Evolutionary conservation across 1,140 invertebrate genomes (phyloP).

Genomic region (Acromyrmex heyeri): DNA sequence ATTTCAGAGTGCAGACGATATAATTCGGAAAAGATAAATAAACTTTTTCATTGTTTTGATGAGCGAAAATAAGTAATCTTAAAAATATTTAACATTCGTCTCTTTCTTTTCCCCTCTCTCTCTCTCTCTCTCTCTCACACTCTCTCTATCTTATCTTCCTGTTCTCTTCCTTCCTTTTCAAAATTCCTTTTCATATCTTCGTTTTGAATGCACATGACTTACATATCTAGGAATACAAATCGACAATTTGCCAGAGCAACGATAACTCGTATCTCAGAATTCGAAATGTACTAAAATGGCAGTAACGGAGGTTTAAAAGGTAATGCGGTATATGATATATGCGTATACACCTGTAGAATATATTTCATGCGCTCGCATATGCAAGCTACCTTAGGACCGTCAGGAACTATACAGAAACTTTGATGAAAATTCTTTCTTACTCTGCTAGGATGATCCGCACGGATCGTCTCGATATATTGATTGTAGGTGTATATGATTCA

Average conservation of each 20-base stretch:
- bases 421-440: constrained; percentile 8
- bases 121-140: not conserved
- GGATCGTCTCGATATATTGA: not conserved
- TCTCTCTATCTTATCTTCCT: not conserved
- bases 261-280: not conserved
- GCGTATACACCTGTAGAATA: not conserved
- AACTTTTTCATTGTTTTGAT: not conserved
- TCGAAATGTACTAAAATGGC: constrained; percentile 19
- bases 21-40: constrained; percentile 9
- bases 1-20: not conserved
- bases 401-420: not conserved
- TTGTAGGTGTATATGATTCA: not conserved
- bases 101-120: not conserved
- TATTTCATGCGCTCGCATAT: not conserved
- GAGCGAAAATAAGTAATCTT: not conserved
- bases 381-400: not conserved
- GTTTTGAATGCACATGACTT: not conserved
- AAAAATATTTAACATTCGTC: constrained; percentile 10
- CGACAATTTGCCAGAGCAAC: not conserved
- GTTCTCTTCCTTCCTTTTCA: not conserved
- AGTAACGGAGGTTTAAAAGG: constrained; percentile 2
- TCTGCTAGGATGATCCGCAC: not conserved
- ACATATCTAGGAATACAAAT: constrained; percentile 8
- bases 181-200: not conserved
- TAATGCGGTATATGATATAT: not conserved